Evolutionary conservation across 2,113 vertebrate genomes (phyloP).

Genomic region (Dolichallabes microphthalmus): DNA sequence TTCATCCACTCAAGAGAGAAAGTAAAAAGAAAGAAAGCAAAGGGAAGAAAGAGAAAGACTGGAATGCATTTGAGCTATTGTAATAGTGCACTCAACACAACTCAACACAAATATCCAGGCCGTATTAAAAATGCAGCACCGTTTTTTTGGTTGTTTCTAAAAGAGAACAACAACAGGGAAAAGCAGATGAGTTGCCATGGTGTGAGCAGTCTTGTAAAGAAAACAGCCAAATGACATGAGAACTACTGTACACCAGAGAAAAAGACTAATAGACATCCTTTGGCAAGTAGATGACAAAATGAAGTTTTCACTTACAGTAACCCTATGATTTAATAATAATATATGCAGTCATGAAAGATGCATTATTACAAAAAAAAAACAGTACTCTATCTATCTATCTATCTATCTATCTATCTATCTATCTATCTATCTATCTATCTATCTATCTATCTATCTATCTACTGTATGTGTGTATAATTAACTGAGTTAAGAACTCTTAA

Average conservation of each 20-base stretch:
- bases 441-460: no score
- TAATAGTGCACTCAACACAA: slow-evolving; percentile 51
- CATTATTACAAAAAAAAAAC: not conserved
- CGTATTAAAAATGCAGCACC: slow-evolving; percentile 64
- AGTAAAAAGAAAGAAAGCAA: slow-evolving; percentile 8
- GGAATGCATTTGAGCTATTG: slow-evolving; percentile 47
- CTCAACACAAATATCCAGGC: slow-evolving; percentile 55
- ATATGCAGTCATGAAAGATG: not conserved
- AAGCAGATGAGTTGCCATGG: slow-evolving; percentile 22
- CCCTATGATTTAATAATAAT: not conserved
- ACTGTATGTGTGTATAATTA: no score
- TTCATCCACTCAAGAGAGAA: slow-evolving; percentile 20
- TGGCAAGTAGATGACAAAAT: slow-evolving; percentile 29
- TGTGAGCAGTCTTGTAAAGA: slow-evolving; percentile 46
- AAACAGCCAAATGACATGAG: slow-evolving; percentile 41
- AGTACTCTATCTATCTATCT: not conserved
- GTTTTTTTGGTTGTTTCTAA: slow-evolving; percentile 53
- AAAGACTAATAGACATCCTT: slow-evolving; percentile 32
- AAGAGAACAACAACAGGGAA: slow-evolving; percentile 56
- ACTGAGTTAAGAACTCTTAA: no score
- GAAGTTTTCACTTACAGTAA: not conserved
- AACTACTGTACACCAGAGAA: slow-evolving; percentile 42
- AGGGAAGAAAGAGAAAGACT: slow-evolving; percentile 40
- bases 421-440: no score
- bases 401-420: no score